A percentile compares a stretch with the other conserved stretches of the same genome.
These are phyloP conservation scores for Cirrhinus molitorella DNA, from an alignment of 2,797 vertebrate genomes.

Conservation along the genomic window DNA sequence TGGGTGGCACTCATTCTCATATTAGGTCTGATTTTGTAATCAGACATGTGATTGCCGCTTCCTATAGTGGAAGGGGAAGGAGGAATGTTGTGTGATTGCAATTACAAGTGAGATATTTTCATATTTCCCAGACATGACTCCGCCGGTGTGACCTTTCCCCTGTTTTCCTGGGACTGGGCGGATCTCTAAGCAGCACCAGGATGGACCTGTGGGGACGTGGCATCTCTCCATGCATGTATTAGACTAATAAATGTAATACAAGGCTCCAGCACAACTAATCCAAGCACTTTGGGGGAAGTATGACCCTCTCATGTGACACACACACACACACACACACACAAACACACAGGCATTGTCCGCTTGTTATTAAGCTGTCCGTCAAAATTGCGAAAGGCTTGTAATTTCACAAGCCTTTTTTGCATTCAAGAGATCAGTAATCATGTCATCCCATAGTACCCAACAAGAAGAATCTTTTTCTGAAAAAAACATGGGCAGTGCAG, in stretches of 20 bases:
- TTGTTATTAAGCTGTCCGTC: slow-evolving; percentile 2
- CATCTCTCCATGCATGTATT: slow-evolving; percentile 59
- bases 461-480: neutral
- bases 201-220: slow-evolving; percentile 57
- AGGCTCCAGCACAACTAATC: slow-evolving; percentile 26
- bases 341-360: neutral
- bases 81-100: slow-evolving; percentile 65
- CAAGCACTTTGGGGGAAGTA: slow-evolving; percentile 21
- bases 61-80: slow-evolving; percentile 53
- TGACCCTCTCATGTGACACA: slow-evolving; percentile 16
- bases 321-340: neutral
- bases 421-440: neutral
- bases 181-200: slow-evolving; percentile 69
- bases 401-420: neutral
- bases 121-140: slow-evolving; percentile 76
- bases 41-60: slow-evolving; percentile 14
- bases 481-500: neutral
- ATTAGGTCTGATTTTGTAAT: slow-evolving; percentile 32
- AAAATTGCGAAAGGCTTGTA: neutral
- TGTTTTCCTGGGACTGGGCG: slow-evolving; percentile 67
- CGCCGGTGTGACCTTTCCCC: slow-evolving; percentile 73
- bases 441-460: neutral
- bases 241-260: slow-evolving; percentile 47
- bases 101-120: slow-evolving; percentile 77
- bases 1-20: neutral